Evolutionary conservation across 2,888 invertebrate genomes (phyloP), one percentile per base, ranked within the genome.

Genomic region (Erannis defoliaria): DNA sequence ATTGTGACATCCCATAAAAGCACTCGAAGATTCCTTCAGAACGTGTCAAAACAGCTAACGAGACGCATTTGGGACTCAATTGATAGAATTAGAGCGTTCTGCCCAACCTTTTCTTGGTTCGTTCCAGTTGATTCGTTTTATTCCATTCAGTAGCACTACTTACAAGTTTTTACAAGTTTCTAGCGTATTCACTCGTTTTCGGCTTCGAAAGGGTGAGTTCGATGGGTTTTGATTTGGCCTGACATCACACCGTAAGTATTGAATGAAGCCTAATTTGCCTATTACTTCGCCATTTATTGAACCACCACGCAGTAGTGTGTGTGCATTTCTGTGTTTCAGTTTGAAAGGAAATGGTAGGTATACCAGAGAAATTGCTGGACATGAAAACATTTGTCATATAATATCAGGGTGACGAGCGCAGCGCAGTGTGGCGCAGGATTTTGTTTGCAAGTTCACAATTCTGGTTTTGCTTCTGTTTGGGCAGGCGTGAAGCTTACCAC

Each of bases 111-210:
- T 70, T 65, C 64, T 62, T 42, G 57, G 59, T 67, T 51, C 62
- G 59, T 59, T 65, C 53, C 62, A 58, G 62, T 45, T 58, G 55
- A 69, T 69, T 69, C 75, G 71, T 80, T 80, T 81, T 79, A 78
- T 80, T 76, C 75, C 70, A 67, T 70, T 72, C 70, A 56, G 65
- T 71, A 72, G 71, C 72, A 79, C 80, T 78, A 78, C 80, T 78
- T 77, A 78, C 78, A 76, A 82, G 70, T 82, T 82, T 73, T 77
- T 75, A 75, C 73, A 77, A 83, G 78, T 83, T 77, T 53, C 50
- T 66, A 76, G 61, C 73, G 72, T 73, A 80, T 77, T 72, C 70
- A 57, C 64, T 67, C 72, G 72, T 73, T 71, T 68, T 64, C 67
- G 68, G 74, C 72, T 75, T 74, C 4, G 49, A 35, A 29, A 48